Base-by-base conservation (phyloP, 2,113 vertebrate species). In the Noturus placidus region DNA sequence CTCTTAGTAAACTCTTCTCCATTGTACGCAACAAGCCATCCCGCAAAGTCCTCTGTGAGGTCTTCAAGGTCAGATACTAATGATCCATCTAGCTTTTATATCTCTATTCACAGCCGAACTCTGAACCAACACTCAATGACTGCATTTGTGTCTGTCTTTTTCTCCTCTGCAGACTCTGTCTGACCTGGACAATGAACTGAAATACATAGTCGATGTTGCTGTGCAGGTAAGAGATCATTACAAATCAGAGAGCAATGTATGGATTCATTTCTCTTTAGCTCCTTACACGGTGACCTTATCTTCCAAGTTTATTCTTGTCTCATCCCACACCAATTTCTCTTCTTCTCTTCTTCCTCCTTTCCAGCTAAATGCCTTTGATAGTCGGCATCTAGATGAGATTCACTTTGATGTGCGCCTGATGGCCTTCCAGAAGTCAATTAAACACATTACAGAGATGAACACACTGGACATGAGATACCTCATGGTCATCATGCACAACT, bases 291-390 rank as follows among this genome's bases (percentile, higher is more conserved):
- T 61, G 1, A 0, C 67, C 0, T 54, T 61, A 22, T 17, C 69
- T 42, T 0, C 2, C 11, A 11, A 20, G 42, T 38, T 11, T 10
- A 42, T 33, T 56, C 56, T 3, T 15, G 11, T 27, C 61, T 69
- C 46, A 20, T 54, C 17, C 10, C 46, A 54, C 52, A 13, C 52
- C 52, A 54, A 50, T 10, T 50, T 67, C 15, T 63, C 85, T 35
- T 0, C 59, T 20, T 72, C 17, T 63, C 85, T 35, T 0, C 30
- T 83, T 19, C 67, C 3, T 38, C 42, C 46, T 52, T 20, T 50
- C 0, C 90, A 99, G 98, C 94, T 99, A 33, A 99, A 98, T 25
- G 96, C 97, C 0, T 99, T 97, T 90, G 98, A 99, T 93, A 95
- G 95, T 80, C 95, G 96, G 6, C 98, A 99, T 92, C 94, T 99